Evolutionary conservation across 2,113 vertebrate genomes (phyloP).

Genomic region (Camelus dromedarius): DNA sequence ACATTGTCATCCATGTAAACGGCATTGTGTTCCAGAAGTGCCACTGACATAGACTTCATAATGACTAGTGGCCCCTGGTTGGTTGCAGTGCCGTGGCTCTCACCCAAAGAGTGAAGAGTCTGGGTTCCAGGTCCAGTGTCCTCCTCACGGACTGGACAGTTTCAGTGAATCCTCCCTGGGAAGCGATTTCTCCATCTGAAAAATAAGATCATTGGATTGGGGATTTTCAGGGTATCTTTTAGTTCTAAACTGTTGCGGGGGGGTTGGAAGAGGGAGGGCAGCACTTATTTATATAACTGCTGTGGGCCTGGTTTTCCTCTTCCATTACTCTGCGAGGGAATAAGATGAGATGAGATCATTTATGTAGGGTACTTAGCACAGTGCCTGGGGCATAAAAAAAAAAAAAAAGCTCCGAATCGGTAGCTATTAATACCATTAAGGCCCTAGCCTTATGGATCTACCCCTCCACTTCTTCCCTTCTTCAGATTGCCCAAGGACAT

Average conservation of each 20-base stretch:
- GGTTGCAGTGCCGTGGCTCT: not conserved
- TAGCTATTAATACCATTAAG: not conserved
- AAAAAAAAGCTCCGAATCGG: not conserved
- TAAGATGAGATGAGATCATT: not conserved
- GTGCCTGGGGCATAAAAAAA: not conserved
- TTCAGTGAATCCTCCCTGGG: not conserved
- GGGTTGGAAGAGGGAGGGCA: not conserved
- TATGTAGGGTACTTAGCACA: not conserved
- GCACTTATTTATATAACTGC: constrained; percentile 52
- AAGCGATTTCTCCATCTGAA: constrained; percentile 3
- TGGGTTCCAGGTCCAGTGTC: not conserved
- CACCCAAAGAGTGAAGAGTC: not conserved
- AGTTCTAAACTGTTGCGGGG: not conserved
- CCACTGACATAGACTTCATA: not conserved
- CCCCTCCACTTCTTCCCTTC: not conserved
- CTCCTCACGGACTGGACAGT: not conserved
- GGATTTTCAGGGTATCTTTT: constrained; percentile 24
- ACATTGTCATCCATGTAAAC: not conserved
- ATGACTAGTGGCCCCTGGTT: not conserved
- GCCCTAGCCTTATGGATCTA: not conserved
- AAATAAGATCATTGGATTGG: not conserved
- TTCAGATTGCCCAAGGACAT: not conserved
- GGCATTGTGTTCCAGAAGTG: not conserved
- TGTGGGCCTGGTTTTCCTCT: constrained; percentile 22
- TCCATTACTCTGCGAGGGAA: not conserved